These are phyloP conservation scores for Thaumetopoea pityocampa DNA, from an alignment of 1,140 invertebrate species.

Conservation along the genomic window DNA sequence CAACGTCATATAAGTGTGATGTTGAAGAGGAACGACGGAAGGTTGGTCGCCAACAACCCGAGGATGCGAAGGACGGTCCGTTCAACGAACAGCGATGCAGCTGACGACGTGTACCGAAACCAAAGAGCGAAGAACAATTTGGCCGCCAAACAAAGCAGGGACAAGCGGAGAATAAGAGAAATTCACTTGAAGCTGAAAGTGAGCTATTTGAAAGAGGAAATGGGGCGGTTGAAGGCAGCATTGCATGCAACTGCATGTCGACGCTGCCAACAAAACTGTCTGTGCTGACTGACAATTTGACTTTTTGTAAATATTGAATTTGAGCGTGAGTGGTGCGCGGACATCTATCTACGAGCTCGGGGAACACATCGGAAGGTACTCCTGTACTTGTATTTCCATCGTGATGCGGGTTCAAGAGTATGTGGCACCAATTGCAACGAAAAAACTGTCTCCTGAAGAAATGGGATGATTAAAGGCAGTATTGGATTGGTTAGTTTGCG, in stretches of 20 bases:
- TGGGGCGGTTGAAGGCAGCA: slow-evolving; percentile 22
- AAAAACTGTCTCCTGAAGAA: too few species aligned
- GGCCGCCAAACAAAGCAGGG: slow-evolving; percentile 95
- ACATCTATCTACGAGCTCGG: too few species aligned
- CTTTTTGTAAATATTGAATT: background rate
- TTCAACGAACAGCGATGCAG: slow-evolving; percentile 39
- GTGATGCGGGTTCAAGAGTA: too few species aligned
- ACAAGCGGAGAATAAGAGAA: slow-evolving; percentile 92
- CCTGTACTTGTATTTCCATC: too few species aligned
- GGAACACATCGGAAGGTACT: too few species aligned
- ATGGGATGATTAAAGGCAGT: slow-evolving; percentile 21
- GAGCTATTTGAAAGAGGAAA: slow-evolving; percentile 75
- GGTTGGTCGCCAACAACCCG: slow-evolving; percentile 77
- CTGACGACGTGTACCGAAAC: slow-evolving; percentile 89
- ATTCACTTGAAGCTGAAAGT: slow-evolving; percentile 94
- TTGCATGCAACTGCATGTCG: slow-evolving; percentile 18
- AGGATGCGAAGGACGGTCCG: slow-evolving; percentile 79
- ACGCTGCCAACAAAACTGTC: slow-evolving; percentile 25
- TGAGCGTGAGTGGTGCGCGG: background rate
- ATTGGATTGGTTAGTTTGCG: slow-evolving; percentile 18
- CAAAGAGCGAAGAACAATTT: slow-evolving; percentile 95
- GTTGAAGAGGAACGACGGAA: slow-evolving; percentile 76
- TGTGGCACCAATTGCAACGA: too few species aligned
- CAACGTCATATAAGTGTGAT: slow-evolving; percentile 81
- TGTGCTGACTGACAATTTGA: slow-evolving; percentile 19